These are phyloP conservation scores for Venustoraphidia nigricollis DNA, from an alignment of 2,888 invertebrate genomes.

Conservation along the genomic window DNA sequence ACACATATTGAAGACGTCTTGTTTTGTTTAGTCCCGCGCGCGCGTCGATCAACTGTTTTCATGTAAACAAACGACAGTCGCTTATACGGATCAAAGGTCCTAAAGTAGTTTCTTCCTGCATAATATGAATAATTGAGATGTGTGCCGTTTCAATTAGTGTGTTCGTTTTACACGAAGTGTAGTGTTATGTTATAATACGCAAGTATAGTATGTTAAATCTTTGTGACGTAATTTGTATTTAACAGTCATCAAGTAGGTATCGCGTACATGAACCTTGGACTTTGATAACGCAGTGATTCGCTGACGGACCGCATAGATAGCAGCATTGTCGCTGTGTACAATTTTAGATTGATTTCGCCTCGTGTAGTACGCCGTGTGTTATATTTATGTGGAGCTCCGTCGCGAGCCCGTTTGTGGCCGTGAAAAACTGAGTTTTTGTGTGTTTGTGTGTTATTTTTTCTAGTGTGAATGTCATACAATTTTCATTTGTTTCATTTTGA, in stretches of 20 bases:
- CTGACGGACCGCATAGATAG: neutral
- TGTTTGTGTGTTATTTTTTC: neutral
- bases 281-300: slow-evolving; percentile 1
- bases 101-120: too few species aligned
- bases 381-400: slow-evolving; percentile 1
- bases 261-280: slow-evolving; percentile 4
- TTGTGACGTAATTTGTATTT: too few species aligned
- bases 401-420: slow-evolving; percentile 4
- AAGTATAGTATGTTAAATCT: too few species aligned
- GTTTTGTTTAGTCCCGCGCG: too few species aligned
- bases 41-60: too few species aligned
- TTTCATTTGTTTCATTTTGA: neutral
- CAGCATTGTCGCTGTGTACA: slow-evolving; percentile 2
- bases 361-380: slow-evolving; percentile 1
- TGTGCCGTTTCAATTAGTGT: too few species aligned
- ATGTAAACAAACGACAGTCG: too few species aligned
- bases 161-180: too few species aligned
- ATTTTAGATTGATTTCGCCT: slow-evolving; percentile 5
- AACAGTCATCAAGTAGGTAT: neutral
- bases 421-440: neutral
- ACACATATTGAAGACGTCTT: too few species aligned
- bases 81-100: too few species aligned
- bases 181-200: too few species aligned
- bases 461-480: neutral
- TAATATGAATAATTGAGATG: too few species aligned